Evolutionary conservation across 2,888 invertebrate genomes (phyloP).

Genomic region (Fragum fragum): DNA sequence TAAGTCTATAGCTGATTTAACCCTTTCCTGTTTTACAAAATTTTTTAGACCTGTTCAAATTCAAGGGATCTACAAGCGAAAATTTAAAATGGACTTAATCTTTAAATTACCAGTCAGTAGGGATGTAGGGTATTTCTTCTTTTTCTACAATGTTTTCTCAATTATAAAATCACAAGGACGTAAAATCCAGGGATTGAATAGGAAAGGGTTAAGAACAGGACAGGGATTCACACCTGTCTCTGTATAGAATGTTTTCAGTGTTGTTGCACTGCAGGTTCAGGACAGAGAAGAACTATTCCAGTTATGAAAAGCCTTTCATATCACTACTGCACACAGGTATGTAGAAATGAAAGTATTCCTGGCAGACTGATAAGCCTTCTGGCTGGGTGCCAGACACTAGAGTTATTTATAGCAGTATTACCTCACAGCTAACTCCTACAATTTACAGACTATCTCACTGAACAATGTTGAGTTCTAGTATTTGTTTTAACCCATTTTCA

Average conservation of each 20-base stretch:
- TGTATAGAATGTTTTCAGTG: neutral
- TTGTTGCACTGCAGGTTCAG: neutral
- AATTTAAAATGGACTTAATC: no score
- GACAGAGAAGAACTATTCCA: neutral
- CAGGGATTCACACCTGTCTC: no score
- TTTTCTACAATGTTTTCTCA: no score
- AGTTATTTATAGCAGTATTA: constrained; percentile 21
- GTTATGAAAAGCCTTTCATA: constrained; percentile 5
- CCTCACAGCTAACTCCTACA: constrained; percentile 18
- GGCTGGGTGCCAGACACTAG: constrained; percentile 7
- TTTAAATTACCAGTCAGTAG: no score
- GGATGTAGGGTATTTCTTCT: no score
- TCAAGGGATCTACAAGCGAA: no score
- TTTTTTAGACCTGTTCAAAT: no score
- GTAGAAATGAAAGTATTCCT: constrained; percentile 12
- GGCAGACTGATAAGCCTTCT: constrained; percentile 15
- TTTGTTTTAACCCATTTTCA: neutral
- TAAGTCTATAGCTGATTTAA: no score
- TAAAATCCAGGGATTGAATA: no score
- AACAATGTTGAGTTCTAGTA: neutral
- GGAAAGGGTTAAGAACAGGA: no score
- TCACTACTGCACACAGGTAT: constrained; percentile 10
- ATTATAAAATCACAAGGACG: no score
- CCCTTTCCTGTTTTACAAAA: no score
- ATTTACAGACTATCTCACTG: neutral